A percentile compares a stretch with the other conserved stretches of the same genome.
Conservation (phyloP, 37 sponge, comb jelly and placozoan genomes). For the Chondrilla cf. caribensis region DNA sequence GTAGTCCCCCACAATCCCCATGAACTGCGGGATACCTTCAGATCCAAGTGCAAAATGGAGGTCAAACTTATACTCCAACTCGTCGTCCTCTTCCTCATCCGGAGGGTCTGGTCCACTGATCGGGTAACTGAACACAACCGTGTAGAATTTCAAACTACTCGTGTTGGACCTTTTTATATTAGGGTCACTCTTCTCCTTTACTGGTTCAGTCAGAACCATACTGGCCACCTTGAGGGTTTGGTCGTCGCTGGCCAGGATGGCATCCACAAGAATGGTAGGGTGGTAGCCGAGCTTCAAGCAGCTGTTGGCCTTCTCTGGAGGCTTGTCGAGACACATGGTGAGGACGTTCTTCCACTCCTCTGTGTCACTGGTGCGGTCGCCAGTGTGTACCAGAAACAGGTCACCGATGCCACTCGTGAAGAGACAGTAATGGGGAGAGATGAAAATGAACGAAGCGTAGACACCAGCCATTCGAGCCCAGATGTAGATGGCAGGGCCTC, state of each 20-base stretch:
- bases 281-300: conserved; percentile 4
- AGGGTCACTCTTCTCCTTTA: not conserved
- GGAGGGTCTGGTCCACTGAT: not conserved
- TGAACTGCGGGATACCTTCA: not conserved
- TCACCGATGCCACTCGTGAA: conserved; percentile 15
- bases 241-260: not conserved
- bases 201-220: not conserved
- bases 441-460: not conserved
- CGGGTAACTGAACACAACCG: not conserved
- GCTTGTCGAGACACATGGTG: conserved; percentile 6
- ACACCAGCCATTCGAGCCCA: not conserved
- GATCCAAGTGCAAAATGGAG: conserved; percentile 10
- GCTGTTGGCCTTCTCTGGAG: not conserved
- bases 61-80: not conserved
- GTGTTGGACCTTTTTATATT: not conserved
- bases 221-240: not conserved
- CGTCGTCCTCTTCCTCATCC: not conserved
- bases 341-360: conserved; percentile 17
- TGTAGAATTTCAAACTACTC: not conserved
- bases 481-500: not conserved
- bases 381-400: conserved; percentile 3
- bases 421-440: conserved; percentile 6
- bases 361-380: not conserved
- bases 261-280: not conserved
- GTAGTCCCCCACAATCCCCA: not conserved